Evolutionary conservation across 2,113 vertebrate genomes (phyloP).

Genomic region (Hippocampus abdominalis): DNA sequence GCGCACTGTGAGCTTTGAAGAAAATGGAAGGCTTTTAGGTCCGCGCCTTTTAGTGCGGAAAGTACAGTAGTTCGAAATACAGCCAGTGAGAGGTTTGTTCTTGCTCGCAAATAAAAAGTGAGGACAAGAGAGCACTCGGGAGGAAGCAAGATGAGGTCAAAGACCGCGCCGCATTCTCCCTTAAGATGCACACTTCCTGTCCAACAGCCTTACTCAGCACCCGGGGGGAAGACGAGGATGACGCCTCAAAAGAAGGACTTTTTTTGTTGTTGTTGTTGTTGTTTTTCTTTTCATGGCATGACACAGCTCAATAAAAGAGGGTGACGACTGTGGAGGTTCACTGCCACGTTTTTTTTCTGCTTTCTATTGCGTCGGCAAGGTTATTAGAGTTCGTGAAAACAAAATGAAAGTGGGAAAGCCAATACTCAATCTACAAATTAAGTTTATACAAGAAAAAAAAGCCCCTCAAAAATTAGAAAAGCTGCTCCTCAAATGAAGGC

Average conservation of each 20-base stretch:
- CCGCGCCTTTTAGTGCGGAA: too few species aligned
- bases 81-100: not conserved
- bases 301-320: not conserved
- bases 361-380: too few species aligned
- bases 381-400: too few species aligned
- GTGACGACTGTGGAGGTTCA: not conserved
- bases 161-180: constrained; percentile 70
- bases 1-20: too few species aligned
- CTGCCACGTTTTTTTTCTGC: too few species aligned
- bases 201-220: constrained; percentile 63
- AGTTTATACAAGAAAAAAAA: too few species aligned
- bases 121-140: constrained; percentile 56
- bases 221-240: constrained; percentile 49
- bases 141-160: constrained; percentile 32
- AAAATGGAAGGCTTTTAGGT: too few species aligned
- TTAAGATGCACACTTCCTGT: constrained; percentile 72
- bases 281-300: not conserved
- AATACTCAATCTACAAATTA: too few species aligned
- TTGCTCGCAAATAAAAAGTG: constrained; percentile 12
- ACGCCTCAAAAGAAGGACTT: constrained; percentile 21
- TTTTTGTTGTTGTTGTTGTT: not conserved
- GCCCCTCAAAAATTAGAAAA: too few species aligned
- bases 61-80: not conserved
- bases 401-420: too few species aligned
- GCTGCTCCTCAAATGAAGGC: too few species aligned